Evolutionary conservation across 2,888 invertebrate genomes (phyloP), one percentile per base, ranked within the genome.

Genomic region (Ligdia adustata): DNA sequence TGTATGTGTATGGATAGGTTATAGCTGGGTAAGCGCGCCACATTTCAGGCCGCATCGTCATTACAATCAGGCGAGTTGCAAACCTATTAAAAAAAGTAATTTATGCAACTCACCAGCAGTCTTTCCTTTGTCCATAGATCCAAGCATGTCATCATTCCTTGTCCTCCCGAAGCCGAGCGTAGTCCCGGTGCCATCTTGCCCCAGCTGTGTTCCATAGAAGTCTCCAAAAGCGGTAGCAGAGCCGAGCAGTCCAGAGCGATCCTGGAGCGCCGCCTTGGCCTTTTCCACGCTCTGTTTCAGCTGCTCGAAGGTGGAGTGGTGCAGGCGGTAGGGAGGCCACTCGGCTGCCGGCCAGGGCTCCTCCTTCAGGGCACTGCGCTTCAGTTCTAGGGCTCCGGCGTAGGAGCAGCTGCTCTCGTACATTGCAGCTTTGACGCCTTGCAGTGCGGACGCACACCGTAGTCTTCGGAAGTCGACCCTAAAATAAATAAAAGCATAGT

Each of bases 331-430:
- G 0, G 93, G 92, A 0, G 94, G 93, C 94, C 94, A 94, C 78
- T 94, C 94, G 42, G 92, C 79, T 0, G 93, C 90, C 3, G 94
- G 92, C 82, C 93, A 93, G 32, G 87, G 90, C 59, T 88, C 91
- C 66, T 88, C 91, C 56, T 89, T 87, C 31, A 90, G 72, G 53
- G 94, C 92, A 59, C 93, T 92, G 66, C 95, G 91, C 82, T 95
- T 95, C 69, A 95, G 89, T 88, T 95, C 95, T 70, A 95, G 88
- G 73, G 95, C 95, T 80, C 95, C 94, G 79, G 96, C 96, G 91
- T 97, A 97, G 83, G 96, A 97, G 91, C 97, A 97, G 76, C 96
- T 96, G 91, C 96, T 96, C 92, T 97, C 97, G 93, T 97, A 97
- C 97, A 97, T 97, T 76, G 91, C 92, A 82, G 82, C 77, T 80